Base-by-base conservation (phyloP, 2,888 invertebrate species). In the Agapostemon virescens region DNA sequence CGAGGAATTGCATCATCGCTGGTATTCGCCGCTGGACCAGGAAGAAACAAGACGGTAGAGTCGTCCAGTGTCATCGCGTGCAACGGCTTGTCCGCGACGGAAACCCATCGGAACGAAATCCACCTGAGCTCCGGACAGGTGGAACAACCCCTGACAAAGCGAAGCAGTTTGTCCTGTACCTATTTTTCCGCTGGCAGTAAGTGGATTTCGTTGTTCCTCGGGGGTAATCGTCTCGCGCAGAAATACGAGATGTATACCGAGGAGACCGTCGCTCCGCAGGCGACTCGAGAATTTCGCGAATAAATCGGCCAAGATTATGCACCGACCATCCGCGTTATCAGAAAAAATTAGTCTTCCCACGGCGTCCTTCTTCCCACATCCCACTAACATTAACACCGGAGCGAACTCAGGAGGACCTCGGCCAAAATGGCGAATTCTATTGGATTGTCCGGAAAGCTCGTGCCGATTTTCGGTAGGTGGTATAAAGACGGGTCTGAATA, bases 191-290 rank as follows among this genome's bases (percentile, higher is more conserved):
- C 1, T 40, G 26, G 33, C 66, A 66, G 74, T 72, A 75, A 83
- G 82, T 81, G 81, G 81, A 74, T 81, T 83, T 75, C 81, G 74
- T 77, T 78, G 82, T 81, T 74, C 58, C 72, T 9, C 68, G 23
- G 15, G n/a, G 72, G 69, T 69, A 77, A 82, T 81, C 81, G 81
- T 55, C 42, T 58, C 67, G n/a, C 42, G 66, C 69, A 42, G 78
- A 82, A 74, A 74, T 81, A 78, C 77, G 67, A 58, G 40, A 30
- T 2, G 15, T 49, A 26, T 38, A 33, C 71, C 72, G 40, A 23
- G 55, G 55, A 33, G 49, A n/a, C 33, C n/a, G 61, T 75, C 73
- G 73, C 77, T 76, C 69, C 61, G 13, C 61, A 38, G 52, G 61
- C 42, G 20, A 55, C 52, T 5, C 20, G 13, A 55, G 58, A 74